phyloP scores from a whole-genome alignment of 2,113 vertebrate species.

The Salvelinus namaycush region DNA sequence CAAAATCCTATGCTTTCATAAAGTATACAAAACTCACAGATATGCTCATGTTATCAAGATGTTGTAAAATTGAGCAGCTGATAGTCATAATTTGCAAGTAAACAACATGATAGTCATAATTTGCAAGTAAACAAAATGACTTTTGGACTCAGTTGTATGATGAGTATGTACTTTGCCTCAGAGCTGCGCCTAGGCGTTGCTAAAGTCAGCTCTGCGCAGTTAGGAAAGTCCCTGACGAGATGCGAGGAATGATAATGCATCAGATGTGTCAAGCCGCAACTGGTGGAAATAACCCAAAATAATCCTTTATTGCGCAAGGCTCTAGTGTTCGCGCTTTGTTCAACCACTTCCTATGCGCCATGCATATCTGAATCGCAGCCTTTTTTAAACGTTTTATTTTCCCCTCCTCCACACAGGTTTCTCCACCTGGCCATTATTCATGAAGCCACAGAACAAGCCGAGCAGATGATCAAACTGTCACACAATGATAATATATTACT shows the following conservation, averaged over 20 bases:
- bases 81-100: constrained; percentile 31
- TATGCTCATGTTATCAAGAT: background rate
- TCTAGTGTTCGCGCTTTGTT: constrained; percentile 59
- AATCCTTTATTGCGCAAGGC: constrained; percentile 89
- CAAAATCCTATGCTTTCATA: no score
- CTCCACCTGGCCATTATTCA: constrained; percentile 96
- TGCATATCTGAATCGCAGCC: constrained; percentile 21
- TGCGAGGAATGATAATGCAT: constrained; percentile 85
- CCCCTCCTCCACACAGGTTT: constrained; percentile 72
- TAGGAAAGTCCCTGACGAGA: constrained; percentile 96
- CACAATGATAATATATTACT: constrained; percentile 83
- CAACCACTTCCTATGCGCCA: constrained; percentile 56
- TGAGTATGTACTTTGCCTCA: constrained; percentile 51
- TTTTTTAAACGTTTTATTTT: constrained; percentile 49
- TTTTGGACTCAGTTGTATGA: constrained; percentile 9
- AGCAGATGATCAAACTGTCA: constrained; percentile 83
- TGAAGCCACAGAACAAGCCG: constrained; percentile 80
- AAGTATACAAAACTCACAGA: background rate
- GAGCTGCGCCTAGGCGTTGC: constrained; percentile 63
- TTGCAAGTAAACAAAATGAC: constrained; percentile 42
- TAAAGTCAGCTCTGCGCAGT: constrained; percentile 44
- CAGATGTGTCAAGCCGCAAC: constrained; percentile 76
- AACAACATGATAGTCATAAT: constrained; percentile 12
- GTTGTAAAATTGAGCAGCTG: background rate
- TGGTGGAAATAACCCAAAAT: constrained; percentile 92